Evolutionary conservation across 2,113 vertebrate species (phyloP), one percentile per base, ranked within the genome.

Genomic region (Catharus fuscescens): DNA sequence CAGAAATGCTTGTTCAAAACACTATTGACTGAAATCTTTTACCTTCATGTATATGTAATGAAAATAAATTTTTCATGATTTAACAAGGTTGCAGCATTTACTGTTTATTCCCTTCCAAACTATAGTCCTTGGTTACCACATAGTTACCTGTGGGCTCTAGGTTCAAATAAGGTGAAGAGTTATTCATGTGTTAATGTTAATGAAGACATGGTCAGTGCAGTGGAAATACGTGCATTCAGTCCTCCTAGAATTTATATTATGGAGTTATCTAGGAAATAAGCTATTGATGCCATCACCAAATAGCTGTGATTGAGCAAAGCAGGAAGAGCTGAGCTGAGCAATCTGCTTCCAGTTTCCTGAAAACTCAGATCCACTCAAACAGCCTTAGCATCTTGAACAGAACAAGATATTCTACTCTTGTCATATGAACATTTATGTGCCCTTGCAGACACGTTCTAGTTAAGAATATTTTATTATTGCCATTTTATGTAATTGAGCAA

Each of bases 1-100:
- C 8, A 42, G 90, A 95, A 93, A 96, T 94, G 83, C 96, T 95
- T 98, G 88, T 97, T 97, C 94, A 97, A 70, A 97, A 97, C 96
- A 97, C 97, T 97, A 93, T 96, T 97, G 94, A 89, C 93, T 85
- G 95, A 97, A 95, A 97, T 96, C 69, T 97, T 97, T 97, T 97
- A 96, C 92, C 92, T 97, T 97, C 95, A 95, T 97, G 76, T 97
- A 82, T 97, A 96, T 97, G 88, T 95, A 96, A 96, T 96, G 95
- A 96, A 94, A 97, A 98, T 98, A 97, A 96, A 97, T 92, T 97
- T 98, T 97, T 97, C 93, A 96, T 97, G 88, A 97, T 98, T 97
- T 97, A 97, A 96, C 95, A 86, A 93, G 70, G 60, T 95, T 92
- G 90, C 80, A 88, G 78, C 92, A 93, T 88, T 79, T 92, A 88